Base-by-base conservation (phyloP, 2,888 invertebrate species). In the Coelogynopora nodosa region DNA sequence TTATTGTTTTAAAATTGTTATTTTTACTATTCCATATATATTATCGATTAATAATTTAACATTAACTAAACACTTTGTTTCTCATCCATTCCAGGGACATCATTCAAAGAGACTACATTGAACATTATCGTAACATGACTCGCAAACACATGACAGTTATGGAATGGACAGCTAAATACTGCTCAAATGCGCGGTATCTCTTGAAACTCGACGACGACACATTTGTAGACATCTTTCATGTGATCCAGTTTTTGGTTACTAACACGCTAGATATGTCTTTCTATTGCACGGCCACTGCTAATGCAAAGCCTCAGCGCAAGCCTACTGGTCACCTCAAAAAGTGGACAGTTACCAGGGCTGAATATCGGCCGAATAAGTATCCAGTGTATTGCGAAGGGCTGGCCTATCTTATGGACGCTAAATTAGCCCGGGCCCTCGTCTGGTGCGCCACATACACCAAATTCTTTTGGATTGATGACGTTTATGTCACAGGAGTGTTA, bases 391-490 rank as follows among this genome's bases (percentile, higher is more conserved):
- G 87, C 30, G 86, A 87, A 49, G 87, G 87, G 10, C 85, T 87
- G 26, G 87, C 86, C 28, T 87, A 87, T 74, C 26, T 86, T 0
- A 49, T 87, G 0, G 67, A 28, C n/a, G 67, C 30, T n/a, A 30
- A 67, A n/a, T 29, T 30, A 23, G 31, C 85, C 10, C 49, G 27
- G 18, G 67, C 30, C 2, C 0, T 87, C 23, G 67, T 31, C 86
- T 67, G 67, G 86, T 87, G 87, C 67, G 87, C 87, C 0, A 67
- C 85, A 67, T 87, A 49, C 67, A 87, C 28, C 28, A 74, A 87
- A 29, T 87, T 87, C 31, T 87, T 87, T 86, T 87, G 87, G 87
- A 87, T 87, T 26, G 87, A 87, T 31, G 87, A 87, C 29, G 87
- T 87, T 0, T 86, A 87, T 31, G 87, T 87, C 29, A 30, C 67